Percentiles rank a stretch among this genome's conserved stretches.
These are phyloP conservation scores for Anser brachyrhynchus DNA, from an alignment of 2,113 vertebrate genomes.

Conservation along the genomic window DNA sequence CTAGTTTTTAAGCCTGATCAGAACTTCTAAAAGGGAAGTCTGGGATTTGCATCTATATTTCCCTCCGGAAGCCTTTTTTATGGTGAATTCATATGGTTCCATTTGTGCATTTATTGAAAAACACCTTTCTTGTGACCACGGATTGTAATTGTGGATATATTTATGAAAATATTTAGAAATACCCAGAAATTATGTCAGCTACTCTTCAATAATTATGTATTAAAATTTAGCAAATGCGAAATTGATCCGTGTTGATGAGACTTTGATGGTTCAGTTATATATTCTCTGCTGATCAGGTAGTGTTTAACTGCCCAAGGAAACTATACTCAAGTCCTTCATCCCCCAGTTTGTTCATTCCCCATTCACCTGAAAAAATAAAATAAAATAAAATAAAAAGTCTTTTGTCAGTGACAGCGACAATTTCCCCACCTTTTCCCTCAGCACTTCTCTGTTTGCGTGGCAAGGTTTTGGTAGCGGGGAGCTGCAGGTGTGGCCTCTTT, in stretches of 20 bases:
- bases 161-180: not conserved
- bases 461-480: no score
- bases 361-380: not conserved
- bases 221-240: not conserved
- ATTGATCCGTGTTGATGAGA: not conserved
- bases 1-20: constrained; percentile 16
- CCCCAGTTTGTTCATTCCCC: not conserved
- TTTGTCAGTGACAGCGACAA: no score
- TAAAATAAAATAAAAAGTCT: no score
- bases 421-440: no score
- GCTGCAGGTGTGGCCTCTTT: no score
- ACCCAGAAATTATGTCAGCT: not conserved
- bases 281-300: not conserved
- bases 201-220: not conserved
- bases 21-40: constrained; percentile 32
- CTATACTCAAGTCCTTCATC: not conserved
- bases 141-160: not conserved
- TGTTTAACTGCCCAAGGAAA: not conserved
- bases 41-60: not conserved
- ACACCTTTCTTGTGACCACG: not conserved
- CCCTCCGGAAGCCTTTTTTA: not conserved
- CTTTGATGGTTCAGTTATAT: not conserved
- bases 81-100: not conserved
- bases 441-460: no score
- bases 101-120: not conserved